Base-by-base conservation (phyloP, 2,888 invertebrate species). In the Lasioglossum malachurum region DNA sequence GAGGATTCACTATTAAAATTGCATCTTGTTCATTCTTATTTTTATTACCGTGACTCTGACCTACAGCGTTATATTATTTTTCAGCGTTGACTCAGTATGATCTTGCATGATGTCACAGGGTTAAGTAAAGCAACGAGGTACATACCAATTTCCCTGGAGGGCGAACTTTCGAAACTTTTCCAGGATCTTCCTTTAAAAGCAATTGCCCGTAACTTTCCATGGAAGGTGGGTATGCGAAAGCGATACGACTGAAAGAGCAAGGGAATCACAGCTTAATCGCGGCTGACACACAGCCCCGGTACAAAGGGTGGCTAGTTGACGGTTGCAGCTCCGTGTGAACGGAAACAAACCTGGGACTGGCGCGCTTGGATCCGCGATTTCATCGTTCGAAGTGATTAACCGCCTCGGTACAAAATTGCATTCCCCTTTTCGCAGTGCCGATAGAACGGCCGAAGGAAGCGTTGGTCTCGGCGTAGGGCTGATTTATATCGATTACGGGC, bases 211-310 rank as follows among this genome's bases (percentile, higher is more conserved):
- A 64, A 64, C 64, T 31, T 64, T 64, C 31, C 5, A 31, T 2
- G 31, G 4, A 7, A 64, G 31, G n/a, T 7, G 31, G 5, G 31
- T 64, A 31, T 5, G 27, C 31, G 27, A 27, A 27, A 60, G 60
- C 27, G 27, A 27, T 27, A 60, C 12, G 27, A 60, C 0, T 27
- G 60, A 14, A 60, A 27, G 60, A 60, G 27, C 67, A 35, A 67
- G 23, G 67, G 19, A 35, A 23, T 35, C 23, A 23, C 38, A 90
- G 90, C 88, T 88, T 89, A 91, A 91, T 88, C 88, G 83, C 80
- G 82, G 76, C 76, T 86, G 88, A 89, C 84, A 31, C 64, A 88
- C 81, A 73, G 75, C 83, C 80, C 74, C 78, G 67, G 69, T 16
- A 35, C 53, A 53, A 46, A 67, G 82, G 86, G 73, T 80, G 78